phyloP scores from a whole-genome alignment of 1,140 invertebrate species.

The Ostrea denselamellosa region DNA sequence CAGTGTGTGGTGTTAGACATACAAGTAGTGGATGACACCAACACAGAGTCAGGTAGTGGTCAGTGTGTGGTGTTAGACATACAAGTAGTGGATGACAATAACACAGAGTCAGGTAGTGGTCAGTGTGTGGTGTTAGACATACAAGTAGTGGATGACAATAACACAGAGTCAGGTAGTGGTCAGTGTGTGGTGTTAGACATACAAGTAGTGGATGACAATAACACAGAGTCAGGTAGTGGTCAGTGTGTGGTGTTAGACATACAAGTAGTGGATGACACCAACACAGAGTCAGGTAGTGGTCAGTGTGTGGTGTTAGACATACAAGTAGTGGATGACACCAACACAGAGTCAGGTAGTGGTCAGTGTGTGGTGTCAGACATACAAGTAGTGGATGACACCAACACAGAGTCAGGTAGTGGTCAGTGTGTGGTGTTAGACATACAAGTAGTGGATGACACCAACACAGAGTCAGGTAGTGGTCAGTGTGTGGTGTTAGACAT shows the following conservation, averaged over 20 bases:
- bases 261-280: conserved; percentile 78
- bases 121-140: no score
- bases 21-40: no score
- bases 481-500: no score
- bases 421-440: no score
- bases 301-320: no score
- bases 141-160: conserved; percentile 90
- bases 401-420: no score
- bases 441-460: conserved; percentile 78
- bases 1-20: background rate
- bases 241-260: no score
- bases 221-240: no score
- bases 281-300: conserved; percentile 71
- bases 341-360: conserved; percentile 74
- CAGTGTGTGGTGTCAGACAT: conserved; percentile 14
- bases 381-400: no score
- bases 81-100: conserved; percentile 78
- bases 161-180: conserved; percentile 74
- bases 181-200: conserved; percentile 19
- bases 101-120: conserved; percentile 71
- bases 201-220: no score
- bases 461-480: conserved; percentile 71
- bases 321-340: conserved; percentile 90
- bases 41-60: no score
- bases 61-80: no score